phyloP scores from a whole-genome alignment of 2,888 invertebrate species.

The Scelioninae gen. 2 region DNA sequence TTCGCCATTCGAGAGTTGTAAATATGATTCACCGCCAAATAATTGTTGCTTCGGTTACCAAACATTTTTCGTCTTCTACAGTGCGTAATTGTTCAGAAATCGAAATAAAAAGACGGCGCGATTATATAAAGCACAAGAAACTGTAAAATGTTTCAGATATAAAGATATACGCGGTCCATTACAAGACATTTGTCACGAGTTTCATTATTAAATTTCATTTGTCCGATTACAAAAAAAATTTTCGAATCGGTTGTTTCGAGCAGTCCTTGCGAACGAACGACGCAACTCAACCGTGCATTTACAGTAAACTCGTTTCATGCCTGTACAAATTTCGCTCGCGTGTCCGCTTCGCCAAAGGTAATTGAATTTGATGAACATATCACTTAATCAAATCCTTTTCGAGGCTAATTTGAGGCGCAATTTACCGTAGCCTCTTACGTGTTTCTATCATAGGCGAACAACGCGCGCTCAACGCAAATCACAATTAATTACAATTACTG shows the following conservation, averaged over 20 bases:
- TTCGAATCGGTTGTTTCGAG: slow-evolving; percentile 20
- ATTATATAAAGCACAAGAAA: slow-evolving; percentile 14
- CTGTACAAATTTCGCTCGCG: slow-evolving; percentile 36
- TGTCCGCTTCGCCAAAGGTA: slow-evolving; percentile 34
- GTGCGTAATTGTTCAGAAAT: slow-evolving; percentile 20
- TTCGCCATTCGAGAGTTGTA: slow-evolving; percentile 1
- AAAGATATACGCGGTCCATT: slow-evolving; percentile 24
- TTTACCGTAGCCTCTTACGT: slow-evolving; percentile 25
- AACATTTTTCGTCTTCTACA: not conserved
- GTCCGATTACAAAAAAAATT: slow-evolving; percentile 32
- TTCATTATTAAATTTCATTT: too few relatives aligned
- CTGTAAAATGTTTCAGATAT: not conserved
- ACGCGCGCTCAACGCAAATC: slow-evolving; percentile 21
- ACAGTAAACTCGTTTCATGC: slow-evolving; percentile 41
- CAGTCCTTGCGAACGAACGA: not conserved
- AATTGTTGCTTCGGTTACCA: slow-evolving; percentile 1
- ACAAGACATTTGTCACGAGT: slow-evolving; percentile 15
- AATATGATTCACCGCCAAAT: slow-evolving; percentile 11
- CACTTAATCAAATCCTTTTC: slow-evolving; percentile 50
- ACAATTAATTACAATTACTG: slow-evolving; percentile 43
- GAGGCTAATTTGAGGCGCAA: slow-evolving; percentile 33
- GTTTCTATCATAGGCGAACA: not conserved
- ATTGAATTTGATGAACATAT: slow-evolving; percentile 54
- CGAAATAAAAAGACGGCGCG: slow-evolving; percentile 11
- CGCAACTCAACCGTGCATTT: slow-evolving; percentile 5